Evolutionary conservation across 1,140 invertebrate genomes (phyloP).

Genomic region (Berghia stephanieae): DNA sequence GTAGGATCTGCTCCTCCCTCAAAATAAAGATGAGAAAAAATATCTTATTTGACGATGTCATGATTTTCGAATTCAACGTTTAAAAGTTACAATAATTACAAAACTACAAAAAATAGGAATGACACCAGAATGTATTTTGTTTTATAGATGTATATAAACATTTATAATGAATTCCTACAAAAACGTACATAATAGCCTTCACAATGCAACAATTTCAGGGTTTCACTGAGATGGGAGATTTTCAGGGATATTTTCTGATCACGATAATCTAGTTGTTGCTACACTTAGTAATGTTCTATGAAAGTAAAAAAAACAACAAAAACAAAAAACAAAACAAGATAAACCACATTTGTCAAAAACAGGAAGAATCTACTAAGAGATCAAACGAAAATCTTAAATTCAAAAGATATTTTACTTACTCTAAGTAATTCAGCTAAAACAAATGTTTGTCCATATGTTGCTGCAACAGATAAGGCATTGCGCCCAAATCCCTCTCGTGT

Average conservation of each 20-base stretch:
- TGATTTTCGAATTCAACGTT: background rate
- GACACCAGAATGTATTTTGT: background rate
- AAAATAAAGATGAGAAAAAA: slow-evolving; percentile 20
- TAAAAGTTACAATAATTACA: background rate
- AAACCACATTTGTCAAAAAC: background rate
- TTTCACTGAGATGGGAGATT: too few species aligned
- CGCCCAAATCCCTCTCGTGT: slow-evolving; percentile 41
- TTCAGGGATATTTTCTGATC: too few species aligned
- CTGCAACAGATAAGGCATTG: slow-evolving; percentile 49
- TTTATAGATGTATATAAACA: too few species aligned
- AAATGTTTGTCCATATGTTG: slow-evolving; percentile 50
- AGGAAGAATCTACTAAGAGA: background rate
- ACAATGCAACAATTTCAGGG: too few species aligned
- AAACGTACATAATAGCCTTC: too few species aligned
- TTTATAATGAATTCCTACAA: background rate
- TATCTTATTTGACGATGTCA: background rate
- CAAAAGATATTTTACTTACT: slow-evolving; percentile 36
- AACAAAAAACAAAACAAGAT: background rate
- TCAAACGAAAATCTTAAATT: background rate
- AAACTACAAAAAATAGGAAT: background rate
- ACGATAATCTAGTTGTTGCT: background rate
- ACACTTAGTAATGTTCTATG: background rate
- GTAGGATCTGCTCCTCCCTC: slow-evolving; percentile 34
- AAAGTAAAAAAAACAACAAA: background rate
- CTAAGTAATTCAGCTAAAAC: slow-evolving; percentile 50